Evolutionary conservation across 2,797 vertebrate genomes (phyloP), one percentile per base, ranked within the genome.

Genomic region (Enteromius radiatus): DNA sequence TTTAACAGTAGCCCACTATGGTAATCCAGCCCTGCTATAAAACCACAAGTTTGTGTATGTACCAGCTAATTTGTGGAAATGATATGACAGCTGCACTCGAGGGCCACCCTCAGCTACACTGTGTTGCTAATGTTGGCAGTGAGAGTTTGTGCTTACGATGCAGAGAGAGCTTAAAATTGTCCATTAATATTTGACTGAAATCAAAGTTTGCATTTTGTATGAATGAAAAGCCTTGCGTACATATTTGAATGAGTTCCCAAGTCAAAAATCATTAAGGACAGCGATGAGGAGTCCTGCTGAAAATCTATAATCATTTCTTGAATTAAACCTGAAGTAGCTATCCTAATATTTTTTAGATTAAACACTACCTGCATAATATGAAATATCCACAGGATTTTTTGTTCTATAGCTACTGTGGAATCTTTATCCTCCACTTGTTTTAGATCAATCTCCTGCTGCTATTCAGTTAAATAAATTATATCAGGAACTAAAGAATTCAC

Each of bases 1-100:
- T 65, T 77, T 70, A 77, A 74, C 31, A 14, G 68, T 73, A 36
- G 67, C 45, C 76, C 12, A 67, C 36, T 74, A 43, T 65, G 47
- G 59, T 67, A 45, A 79, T 56, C 17, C 67, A 54, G 23, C 7
- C 43, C 28, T 23, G 67, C 41, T 52, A 52, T 78, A 78, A 76
- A 83, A 52, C 68, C 68, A 31, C 76, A 78, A 54, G 56, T 71
- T 78, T 38, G 65, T 83, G 43, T 52, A 63, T 71, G 52, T 26
- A 52, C 23, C 12, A 21, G 43, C 68, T 73, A 52, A 64, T 78
- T 84, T 78, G 76, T 52, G 76, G 41, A 64, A 67, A 64, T 78
- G 5, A 64, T 64, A 73, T 52, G 81, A 70, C 76, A 78, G 49
- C 28, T 69, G 75, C 47, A 76, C 36, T 23, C 63, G 5, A 69